Base-by-base conservation (phyloP, 2,113 vertebrate species). In the Sarotherodon lohbergeri region DNA sequence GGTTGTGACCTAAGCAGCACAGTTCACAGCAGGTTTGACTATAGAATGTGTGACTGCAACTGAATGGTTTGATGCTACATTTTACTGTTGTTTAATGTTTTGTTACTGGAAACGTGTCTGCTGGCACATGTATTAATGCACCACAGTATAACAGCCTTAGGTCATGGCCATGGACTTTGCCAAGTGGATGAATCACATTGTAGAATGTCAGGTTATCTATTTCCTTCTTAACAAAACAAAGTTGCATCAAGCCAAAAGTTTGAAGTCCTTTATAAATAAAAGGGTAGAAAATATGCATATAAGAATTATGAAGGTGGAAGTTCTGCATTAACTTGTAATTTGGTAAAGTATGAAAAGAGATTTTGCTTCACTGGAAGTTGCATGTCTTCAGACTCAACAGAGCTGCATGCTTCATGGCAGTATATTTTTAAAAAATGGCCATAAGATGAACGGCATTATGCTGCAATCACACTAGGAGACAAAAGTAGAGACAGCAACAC, bases 61-160 rank as follows among this genome's bases (percentile, higher is more conserved):
- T 79, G 32, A 78, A 85, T 68, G 91, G 86, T 91, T 92, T 92
- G 84, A 93, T 88, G 88, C 89, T 71, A 50, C 84, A 81, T 91
- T 82, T 79, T 52, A 84, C 73, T 66, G 22, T 56, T 55, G 54
- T 81, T 80, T 80, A 34, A 82, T 76, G 83, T 88, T 88, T 85
- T 87, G 73, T 81, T 36, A 83, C 83, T 87, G 55, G 86, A 24
- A 84, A 43, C 32, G 10, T 63, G 5, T 79, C 50, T 84, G n/a
- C 76, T 83, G 80, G 61, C 88, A 86, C 68, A 79, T 61, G 34
- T 88, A 71, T 81, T 86, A 84, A 85, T 84, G 66, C 11, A 56
- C 32, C 56, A 36, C 61, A 85, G 19, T 56, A 14, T 7, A 32
- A 85, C 55, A 52, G 82, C 82, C 83, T 82, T 36, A 81, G 90